Evolutionary conservation across 2,797 vertebrate species (phyloP).

Genomic region (Simalia tracyae): DNA sequence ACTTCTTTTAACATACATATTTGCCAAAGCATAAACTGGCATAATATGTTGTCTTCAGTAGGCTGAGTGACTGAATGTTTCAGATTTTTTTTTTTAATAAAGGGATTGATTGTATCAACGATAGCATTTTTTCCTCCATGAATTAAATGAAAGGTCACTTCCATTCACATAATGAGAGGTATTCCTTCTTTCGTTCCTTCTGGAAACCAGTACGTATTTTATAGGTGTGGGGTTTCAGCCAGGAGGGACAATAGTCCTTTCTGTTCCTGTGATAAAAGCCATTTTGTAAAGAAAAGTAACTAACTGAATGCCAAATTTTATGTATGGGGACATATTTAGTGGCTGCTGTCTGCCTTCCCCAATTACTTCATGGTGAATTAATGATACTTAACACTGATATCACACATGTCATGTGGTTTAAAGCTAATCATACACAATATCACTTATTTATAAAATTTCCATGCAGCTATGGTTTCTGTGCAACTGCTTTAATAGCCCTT

Average conservation of each 20-base stretch:
- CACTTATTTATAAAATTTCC: neutral
- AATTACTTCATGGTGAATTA: neutral
- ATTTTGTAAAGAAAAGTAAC: neutral
- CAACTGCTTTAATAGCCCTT: neutral
- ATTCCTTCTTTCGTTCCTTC: neutral
- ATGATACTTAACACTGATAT: neutral
- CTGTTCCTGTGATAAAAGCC: neutral
- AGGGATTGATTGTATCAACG: neutral
- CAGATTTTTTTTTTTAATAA: neutral
- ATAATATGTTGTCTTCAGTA: neutral
- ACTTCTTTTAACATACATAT: neutral
- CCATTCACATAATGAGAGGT: neutral
- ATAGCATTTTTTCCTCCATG: neutral
- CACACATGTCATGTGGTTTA: neutral
- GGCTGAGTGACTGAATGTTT: neutral
- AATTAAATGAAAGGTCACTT: neutral
- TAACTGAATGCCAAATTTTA: neutral
- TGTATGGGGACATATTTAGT: neutral
- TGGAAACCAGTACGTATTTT: neutral
- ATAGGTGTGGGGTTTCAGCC: neutral
- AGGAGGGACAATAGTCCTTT: neutral
- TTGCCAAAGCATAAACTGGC: neutral
- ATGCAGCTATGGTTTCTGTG: neutral
- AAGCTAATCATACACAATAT: neutral
- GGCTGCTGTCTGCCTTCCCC: neutral